Evolutionary conservation across 2,113 vertebrate genomes (phyloP).

Genomic region (Podocnemis expansa): DNA sequence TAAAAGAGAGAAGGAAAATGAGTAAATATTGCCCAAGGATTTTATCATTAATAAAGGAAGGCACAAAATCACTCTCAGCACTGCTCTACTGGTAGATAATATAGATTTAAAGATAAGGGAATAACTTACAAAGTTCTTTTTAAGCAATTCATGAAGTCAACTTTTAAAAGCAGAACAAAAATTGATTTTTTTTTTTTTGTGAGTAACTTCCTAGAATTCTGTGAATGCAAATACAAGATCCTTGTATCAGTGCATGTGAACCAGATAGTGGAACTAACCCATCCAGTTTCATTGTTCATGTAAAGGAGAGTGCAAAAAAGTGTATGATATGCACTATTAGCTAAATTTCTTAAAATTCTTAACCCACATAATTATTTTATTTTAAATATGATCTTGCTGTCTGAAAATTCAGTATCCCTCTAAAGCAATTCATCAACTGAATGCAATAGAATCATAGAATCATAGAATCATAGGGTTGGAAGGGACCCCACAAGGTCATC

Average conservation of each 20-base stretch:
- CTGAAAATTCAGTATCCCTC: not conserved
- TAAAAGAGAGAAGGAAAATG: not conserved
- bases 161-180: not conserved
- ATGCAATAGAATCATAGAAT: too few relatives aligned
- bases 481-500: too few relatives aligned
- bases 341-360: not conserved
- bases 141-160: not conserved
- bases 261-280: not conserved
- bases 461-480: too few relatives aligned
- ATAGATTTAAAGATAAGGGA: not conserved
- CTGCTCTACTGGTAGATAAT: not conserved
- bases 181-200: not conserved
- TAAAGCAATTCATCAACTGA: not conserved
- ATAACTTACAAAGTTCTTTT: not conserved
- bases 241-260: not conserved
- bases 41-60: not conserved
- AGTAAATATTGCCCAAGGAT: not conserved
- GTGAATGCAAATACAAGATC: not conserved
- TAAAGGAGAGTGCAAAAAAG: not conserved
- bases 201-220: not conserved
- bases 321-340: not conserved
- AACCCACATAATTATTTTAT: not conserved
- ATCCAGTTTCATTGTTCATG: not conserved
- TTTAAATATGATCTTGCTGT: not conserved
- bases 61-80: rapidly evolving